phyloP scores from a whole-genome alignment of 2,888 invertebrate species.

The Luperina nickerlii region DNA sequence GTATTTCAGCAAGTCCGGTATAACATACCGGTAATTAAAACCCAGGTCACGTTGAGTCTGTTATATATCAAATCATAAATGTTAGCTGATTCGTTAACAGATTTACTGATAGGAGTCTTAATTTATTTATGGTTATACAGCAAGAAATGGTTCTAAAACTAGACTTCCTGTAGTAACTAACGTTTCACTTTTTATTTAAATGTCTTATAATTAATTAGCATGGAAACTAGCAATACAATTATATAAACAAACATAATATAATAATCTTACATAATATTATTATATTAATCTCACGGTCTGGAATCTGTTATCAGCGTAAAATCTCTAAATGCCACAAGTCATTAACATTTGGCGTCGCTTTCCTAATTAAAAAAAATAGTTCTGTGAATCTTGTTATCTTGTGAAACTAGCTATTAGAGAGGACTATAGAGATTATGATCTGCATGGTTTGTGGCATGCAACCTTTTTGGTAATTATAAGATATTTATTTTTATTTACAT shows the following conservation, averaged over 20 bases:
- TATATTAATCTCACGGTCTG: conserved; percentile 5
- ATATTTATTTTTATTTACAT: neutral
- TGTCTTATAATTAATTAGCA: neutral
- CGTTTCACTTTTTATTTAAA: conserved; percentile 7
- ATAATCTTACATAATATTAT: neutral
- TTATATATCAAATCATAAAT: neutral
- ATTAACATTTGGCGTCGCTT: conserved; percentile 32
- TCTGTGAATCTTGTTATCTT: conserved; percentile 13
- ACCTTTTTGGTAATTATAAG: neutral
- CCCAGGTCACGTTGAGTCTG: neutral
- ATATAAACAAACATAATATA: neutral
- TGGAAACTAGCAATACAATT: conserved; percentile 7
- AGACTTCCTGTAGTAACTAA: neutral
- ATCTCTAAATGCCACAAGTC: conserved; percentile 17
- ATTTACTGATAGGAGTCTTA: neutral
- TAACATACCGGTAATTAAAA: neutral
- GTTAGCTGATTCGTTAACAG: neutral
- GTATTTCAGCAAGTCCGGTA: neutral
- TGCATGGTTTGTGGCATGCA: neutral
- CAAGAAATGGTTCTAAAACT: neutral
- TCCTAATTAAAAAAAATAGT: conserved; percentile 26
- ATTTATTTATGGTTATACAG: neutral
- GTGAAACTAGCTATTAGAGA: neutral
- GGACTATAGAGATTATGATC: neutral
- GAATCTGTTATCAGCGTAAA: neutral